Conservation (phyloP, 2,797 vertebrate species). For the Xenentodon cancila region DNA sequence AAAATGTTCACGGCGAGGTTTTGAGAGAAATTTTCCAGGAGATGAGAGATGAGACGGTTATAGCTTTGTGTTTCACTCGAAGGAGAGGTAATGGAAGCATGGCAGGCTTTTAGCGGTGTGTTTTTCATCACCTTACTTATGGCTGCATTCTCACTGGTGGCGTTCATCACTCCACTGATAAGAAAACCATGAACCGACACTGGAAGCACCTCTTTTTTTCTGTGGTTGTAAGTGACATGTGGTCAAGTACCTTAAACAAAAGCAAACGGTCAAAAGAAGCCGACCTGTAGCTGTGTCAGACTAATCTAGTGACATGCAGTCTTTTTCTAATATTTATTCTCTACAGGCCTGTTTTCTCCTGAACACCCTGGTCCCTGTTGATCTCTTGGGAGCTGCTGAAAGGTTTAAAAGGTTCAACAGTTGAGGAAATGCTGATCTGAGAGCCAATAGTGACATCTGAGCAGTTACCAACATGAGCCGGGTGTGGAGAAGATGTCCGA, state of each 20-base stretch:
- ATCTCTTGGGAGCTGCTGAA: constrained; percentile 38
- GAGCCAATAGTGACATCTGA: constrained; percentile 7
- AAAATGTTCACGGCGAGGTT: constrained; percentile 31
- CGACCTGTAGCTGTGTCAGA: constrained; percentile 28
- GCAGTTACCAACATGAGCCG: constrained; percentile 16
- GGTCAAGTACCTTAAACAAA: constrained; percentile 19
- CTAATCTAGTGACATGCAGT: constrained; percentile 43
- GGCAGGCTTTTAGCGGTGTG: constrained; percentile 41
- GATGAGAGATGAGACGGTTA: constrained; percentile 11
- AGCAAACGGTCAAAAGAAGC: constrained; percentile 12
- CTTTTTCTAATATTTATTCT: constrained; percentile 56
- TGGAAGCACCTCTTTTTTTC: constrained; percentile 6
- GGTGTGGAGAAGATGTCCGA: constrained; percentile 18
- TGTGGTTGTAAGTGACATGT: constrained; percentile 24
- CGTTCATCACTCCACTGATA: constrained; percentile 37
- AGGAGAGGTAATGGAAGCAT: constrained; percentile 48
- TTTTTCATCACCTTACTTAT: constrained; percentile 64
- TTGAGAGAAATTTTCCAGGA: constrained; percentile 20
- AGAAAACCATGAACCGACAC: constrained; percentile 49
- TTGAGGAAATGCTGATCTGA: constrained; percentile 22
- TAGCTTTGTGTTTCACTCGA: constrained; percentile 54
- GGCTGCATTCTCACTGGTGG: constrained; percentile 37
- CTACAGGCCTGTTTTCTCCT: constrained; percentile 19
- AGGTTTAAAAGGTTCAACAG: constrained; percentile 4
- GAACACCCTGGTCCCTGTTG: constrained; percentile 34